Evolutionary conservation across 2,888 invertebrate species (phyloP), one percentile per base, ranked within the genome.

Genomic region (Willowsia nigromaculata): DNA sequence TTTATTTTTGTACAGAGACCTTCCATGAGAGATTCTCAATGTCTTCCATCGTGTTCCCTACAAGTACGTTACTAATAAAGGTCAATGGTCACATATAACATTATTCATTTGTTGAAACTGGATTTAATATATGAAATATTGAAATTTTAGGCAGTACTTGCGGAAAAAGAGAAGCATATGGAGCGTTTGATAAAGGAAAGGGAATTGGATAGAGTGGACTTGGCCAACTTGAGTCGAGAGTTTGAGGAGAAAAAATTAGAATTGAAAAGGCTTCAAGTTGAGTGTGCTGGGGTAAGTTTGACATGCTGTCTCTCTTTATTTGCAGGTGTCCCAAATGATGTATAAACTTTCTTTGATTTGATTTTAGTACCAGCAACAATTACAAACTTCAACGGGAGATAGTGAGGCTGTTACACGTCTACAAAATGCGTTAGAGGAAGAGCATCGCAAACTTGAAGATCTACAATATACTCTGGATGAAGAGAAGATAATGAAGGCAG

Each of bases 151-250:
- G 98, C 98, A 94, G 95, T 97, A 43, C 94, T 99, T 89, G 96
- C 97, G 93, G 99, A 99, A 94, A 99, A 99, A 94, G 98, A 99
- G 93, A 96, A 97, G 92, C 98, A 99, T 93, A 96, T 99, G 93
- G 98, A 99, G 93, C 96, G 97, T 93, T 95, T 99, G 93, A 95
- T 99, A 94, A 96, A 96, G 90, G 99, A 99, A 94, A 95, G 98
- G 81, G 99, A 99, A 93, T 94, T 98, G 93, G 99, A 98, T 93
- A 95, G 98, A 93, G 96, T 97, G 40, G 98, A 99, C 94, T 96
- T 98, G 33, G 98, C 97, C 15, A 96, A 97, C 94, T 96, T 97
- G 90, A 96, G 97, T 2, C 95, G 95, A 91, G 97, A 97, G 93
- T 96, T 96, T 33, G 98, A 98, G 93, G 96, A 97, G 93, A 96